Evolutionary conservation across 2,113 vertebrate genomes (phyloP).

Genomic region (Cygnus atratus): DNA sequence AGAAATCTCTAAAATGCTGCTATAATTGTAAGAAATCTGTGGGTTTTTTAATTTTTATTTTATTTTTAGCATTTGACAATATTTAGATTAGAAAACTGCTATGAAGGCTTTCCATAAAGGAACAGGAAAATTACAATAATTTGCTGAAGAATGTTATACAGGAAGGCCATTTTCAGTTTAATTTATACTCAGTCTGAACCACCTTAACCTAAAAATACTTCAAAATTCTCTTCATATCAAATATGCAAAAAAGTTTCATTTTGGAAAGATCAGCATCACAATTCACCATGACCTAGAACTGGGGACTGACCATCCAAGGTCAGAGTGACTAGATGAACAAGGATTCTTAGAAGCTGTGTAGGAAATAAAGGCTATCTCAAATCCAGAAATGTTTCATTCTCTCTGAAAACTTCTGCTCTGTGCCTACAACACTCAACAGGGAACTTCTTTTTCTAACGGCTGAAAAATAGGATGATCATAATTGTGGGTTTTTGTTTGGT

Average conservation of each 20-base stretch:
- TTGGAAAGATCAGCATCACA: background rate
- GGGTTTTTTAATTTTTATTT: background rate
- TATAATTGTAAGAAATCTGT: background rate
- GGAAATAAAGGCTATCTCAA: background rate
- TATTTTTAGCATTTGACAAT: background rate
- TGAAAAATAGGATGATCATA: background rate
- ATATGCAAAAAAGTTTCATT: slow-evolving; percentile 9
- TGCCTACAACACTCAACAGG: background rate
- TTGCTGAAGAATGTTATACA: background rate
- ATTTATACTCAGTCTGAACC: background rate
- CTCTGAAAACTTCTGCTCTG: background rate
- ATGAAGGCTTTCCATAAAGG: background rate
- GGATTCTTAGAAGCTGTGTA: background rate
- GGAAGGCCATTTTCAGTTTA: background rate
- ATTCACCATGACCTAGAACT: background rate
- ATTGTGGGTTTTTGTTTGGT: background rate
- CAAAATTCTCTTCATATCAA: background rate
- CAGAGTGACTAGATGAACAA: slow-evolving; percentile 7
- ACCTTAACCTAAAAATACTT: background rate
- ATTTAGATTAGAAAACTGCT: background rate
- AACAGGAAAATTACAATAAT: background rate
- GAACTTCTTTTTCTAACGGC: background rate
- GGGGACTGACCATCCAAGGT: background rate
- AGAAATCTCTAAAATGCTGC: background rate
- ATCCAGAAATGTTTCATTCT: background rate